phyloP scores from a whole-genome alignment of 2,797 vertebrate species.

The Ptychobarbus kaznakovi region DNA sequence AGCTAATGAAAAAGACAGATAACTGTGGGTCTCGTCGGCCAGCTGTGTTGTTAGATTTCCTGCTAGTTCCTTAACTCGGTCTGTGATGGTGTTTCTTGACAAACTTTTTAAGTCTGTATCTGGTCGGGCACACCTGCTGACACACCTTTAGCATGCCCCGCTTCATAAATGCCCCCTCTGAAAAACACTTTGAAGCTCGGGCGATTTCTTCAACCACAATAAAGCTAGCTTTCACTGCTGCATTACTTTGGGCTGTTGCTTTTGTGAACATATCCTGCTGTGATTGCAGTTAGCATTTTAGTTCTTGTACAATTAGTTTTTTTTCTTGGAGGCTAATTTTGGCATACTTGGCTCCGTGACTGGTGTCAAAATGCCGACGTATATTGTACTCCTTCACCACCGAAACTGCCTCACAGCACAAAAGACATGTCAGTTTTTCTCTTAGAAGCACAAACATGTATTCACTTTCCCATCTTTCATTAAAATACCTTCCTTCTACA shows the following conservation, averaged over 20 bases:
- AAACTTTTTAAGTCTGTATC: conserved; percentile 58
- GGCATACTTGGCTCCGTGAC: conserved; percentile 27
- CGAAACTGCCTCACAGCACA: background rate
- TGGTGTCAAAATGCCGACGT: background rate
- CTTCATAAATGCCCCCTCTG: conserved; percentile 56
- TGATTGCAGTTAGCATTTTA: conserved; percentile 54
- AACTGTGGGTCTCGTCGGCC: too few species aligned
- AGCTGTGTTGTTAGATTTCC: conserved; percentile 43
- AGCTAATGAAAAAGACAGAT: conserved; percentile 57
- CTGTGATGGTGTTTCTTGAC: conserved; percentile 56
- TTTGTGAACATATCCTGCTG: conserved; percentile 53
- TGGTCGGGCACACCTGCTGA: conserved; percentile 58
- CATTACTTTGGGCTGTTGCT: background rate
- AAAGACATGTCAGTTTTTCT: background rate
- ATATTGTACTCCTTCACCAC: background rate
- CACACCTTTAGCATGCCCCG: conserved; percentile 54
- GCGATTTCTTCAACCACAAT: background rate
- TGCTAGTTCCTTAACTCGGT: conserved; percentile 38
- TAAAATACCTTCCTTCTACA: background rate
- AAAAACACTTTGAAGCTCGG: conserved; percentile 51
- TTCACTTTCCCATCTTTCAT: background rate
- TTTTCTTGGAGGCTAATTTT: conserved; percentile 52
- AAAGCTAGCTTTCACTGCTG: background rate
- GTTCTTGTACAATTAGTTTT: too few species aligned
- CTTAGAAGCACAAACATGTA: background rate